These are phyloP conservation scores for Hirundichthys speculiger DNA, from an alignment of 2,113 vertebrate genomes.

Conservation along the genomic window DNA sequence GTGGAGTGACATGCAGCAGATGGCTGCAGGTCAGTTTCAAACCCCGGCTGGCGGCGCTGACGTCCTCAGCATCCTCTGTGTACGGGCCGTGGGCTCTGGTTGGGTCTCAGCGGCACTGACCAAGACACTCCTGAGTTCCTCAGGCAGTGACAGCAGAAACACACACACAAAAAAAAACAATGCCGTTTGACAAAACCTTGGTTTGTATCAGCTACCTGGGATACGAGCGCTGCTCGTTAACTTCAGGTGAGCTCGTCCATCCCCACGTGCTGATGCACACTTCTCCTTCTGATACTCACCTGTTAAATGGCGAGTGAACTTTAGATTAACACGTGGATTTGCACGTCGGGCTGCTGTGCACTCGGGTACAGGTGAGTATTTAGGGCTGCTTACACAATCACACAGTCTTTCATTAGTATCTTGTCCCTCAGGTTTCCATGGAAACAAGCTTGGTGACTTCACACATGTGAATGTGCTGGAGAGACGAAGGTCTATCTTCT, in stretches of 20 bases:
- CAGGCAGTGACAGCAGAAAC: background rate
- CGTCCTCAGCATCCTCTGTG: no score
- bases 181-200: no score
- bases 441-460: conserved; percentile 67
- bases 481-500: conserved; percentile 44
- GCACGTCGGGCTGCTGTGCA: background rate
- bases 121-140: background rate
- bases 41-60: no score
- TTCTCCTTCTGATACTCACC: no score
- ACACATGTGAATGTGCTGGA: conserved; percentile 43
- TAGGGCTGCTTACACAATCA: conserved; percentile 49
- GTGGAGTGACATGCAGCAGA: background rate
- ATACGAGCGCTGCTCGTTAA: no score
- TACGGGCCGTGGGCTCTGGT: background rate
- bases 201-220: no score
- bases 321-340: no score
- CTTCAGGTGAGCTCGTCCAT: no score
- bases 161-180: no score
- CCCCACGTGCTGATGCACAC: no score
- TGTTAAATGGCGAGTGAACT: no score
- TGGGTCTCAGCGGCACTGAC: background rate
- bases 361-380: conserved; percentile 46
- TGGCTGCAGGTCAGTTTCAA: no score
- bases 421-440: conserved; percentile 68
- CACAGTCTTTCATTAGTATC: conserved; percentile 66